phyloP scores from a whole-genome alignment of 2,888 invertebrate genomes.

The Philereme vetulata region DNA sequence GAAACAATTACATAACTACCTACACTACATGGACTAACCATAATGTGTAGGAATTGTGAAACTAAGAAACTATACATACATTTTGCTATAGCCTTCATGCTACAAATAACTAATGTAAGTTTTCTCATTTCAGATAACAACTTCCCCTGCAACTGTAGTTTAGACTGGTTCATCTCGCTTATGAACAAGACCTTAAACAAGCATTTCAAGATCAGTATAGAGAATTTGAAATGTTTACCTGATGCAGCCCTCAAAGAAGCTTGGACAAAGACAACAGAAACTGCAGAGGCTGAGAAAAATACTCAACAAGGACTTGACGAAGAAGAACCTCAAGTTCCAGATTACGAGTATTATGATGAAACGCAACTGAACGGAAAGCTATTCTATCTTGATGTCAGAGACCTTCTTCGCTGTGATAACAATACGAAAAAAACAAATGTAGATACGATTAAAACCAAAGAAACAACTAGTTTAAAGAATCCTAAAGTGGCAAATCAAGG shows the following conservation, averaged over 20 bases:
- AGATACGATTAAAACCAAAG: conserved; percentile 22
- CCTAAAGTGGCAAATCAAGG: conserved; percentile 38
- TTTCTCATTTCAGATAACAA: conserved; percentile 66
- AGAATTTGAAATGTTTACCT: conserved; percentile 72
- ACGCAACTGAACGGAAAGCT: conserved; percentile 71
- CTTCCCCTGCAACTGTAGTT: conserved; percentile 68
- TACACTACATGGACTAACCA: too few relatives aligned
- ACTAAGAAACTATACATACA: too few relatives aligned
- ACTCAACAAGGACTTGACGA: conserved; percentile 48
- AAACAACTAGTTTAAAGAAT: conserved; percentile 23
- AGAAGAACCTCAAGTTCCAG: conserved; percentile 46
- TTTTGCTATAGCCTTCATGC: too few relatives aligned
- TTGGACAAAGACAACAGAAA: conserved; percentile 59
- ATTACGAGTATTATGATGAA: conserved; percentile 77
- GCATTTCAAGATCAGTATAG: conserved; percentile 57
- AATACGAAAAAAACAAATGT: conserved; percentile 13
- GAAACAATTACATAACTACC: too few relatives aligned
- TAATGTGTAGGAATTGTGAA: too few relatives aligned
- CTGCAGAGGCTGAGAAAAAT: conserved; percentile 55
- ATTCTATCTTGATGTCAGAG: conserved; percentile 70
- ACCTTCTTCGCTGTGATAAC: conserved; percentile 59
- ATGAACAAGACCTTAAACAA: conserved; percentile 68
- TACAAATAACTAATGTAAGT: background rate
- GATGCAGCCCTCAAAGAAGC: conserved; percentile 55
- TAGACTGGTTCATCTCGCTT: conserved; percentile 68